Evolutionary conservation across 1,140 invertebrate species (phyloP), one percentile per base, ranked within the genome.

Genomic region (Bombus huntii): DNA sequence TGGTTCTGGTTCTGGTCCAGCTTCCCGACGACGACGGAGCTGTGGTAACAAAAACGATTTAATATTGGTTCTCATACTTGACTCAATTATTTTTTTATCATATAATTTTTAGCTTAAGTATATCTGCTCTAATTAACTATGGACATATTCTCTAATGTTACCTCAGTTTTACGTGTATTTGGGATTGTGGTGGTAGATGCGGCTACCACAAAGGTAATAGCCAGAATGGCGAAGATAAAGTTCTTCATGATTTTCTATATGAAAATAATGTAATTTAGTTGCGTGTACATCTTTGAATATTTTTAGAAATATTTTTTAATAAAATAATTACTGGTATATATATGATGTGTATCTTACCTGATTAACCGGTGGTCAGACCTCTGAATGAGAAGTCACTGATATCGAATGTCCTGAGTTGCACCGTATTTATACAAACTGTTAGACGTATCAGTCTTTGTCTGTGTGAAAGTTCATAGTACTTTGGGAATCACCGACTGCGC

Each of bases 361-460:
- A 25, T 42, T 59, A 9, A n/a, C 15, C 3, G 3, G 2, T 66
- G 8, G 9, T 53, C 8, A 22, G 12, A 53, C 3, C 34, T 22
- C 10, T n/a, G 28, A 6, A n/a, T 34, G 3, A 3, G 8, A 0
- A 37, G 28, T 53, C 2, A 73, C 53, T 85, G 77, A 80, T 85
- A 15, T 53, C 12, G 13, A 28, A 31, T 31, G 25, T 34, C 53
- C 1, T 6, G 2, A 4, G 22, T 10, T 22, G 12, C 25, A 53
- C 3, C 1, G 77, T 85, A 85, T 85, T 85, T 85, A 85, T 85
- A 85, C 42, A 4, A n/a, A 65, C 9, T 28, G 31, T 37, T 15
- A 1, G 13, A 44, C 18, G 18, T 15, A 9, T 6, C 15, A 42
- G 22, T 15, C 8, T 74, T 22, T 13, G 4, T 34, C 3, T n/a